Base-by-base conservation (phyloP, 2,113 vertebrate genomes). In the Mesembrinibis cayennensis region DNA sequence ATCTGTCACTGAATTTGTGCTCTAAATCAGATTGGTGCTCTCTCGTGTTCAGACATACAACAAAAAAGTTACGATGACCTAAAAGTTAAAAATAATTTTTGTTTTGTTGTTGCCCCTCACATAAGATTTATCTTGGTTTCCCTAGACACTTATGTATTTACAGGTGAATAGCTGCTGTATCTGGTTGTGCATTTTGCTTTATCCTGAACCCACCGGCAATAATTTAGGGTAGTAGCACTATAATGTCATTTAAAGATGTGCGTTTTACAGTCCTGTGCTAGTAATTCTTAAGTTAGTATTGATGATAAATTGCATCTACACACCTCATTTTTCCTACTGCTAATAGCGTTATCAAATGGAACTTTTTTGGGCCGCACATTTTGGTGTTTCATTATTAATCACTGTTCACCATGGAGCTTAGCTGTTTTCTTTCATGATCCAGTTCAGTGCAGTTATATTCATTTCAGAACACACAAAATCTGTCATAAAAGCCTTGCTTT, bases 11-110 rank as follows among this genome's bases (percentile, higher is more conserved):
- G 87, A 89, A 90, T 96, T 95, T 90, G 62, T 95, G 62, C 77
- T 95, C 44, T 90, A 95, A 97, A 97, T 97, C 70, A 95, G 67
- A 91, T 94, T 93, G 59, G 34, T 61, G 63, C 45, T 91, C 42
- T 79, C 76, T 53, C 90, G 5, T 93, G 47, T 87, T 90, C 50
- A 70, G 94, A 92, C 84, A 80, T 66, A 36, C 58, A 94, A 82
- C 42, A 82, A 79, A 80, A 93, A 95, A 61, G 65, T 93, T 91
- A 80, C 96, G 82, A 85, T 86, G 70, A 98, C 76, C 29, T 63
- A 49, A 78, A 97, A 94, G 82, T 87, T 97, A 84, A 88, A 95
- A 76, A 61, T 78, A 78, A 86, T 70, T 81, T 92, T 49, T 93
- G 47, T 91, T 93, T 96, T 77, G 45, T 87, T 95, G 69, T 94